Evolutionary conservation across 2,888 invertebrate genomes (phyloP), one percentile per base, ranked within the genome.

Genomic region (Smittia aterrima): DNA sequence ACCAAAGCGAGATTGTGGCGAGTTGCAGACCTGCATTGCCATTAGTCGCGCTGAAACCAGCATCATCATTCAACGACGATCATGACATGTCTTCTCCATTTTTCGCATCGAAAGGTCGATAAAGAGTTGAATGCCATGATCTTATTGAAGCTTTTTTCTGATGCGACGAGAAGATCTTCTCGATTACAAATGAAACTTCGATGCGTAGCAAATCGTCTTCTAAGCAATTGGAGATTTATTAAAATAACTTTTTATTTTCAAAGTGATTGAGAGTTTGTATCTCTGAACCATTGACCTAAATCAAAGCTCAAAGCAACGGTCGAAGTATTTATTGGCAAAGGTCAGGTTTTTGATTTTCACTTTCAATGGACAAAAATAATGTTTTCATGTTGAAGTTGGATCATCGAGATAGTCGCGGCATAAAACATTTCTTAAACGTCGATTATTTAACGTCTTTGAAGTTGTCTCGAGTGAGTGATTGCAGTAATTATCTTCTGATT

Each of bases 261-360:
- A 38, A 38, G 38, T n/a, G 11, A 47, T 47, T n/a, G 53, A 47
- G 53, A n/a, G 53, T 9, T 9, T 16, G 53, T 62, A 53, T 47
- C 47, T 40, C 24, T 70, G 70, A 70, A 25, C 70, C 70, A 70
- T 53, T 54, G 54, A 54, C 70, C 70, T 16, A 70, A 70, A 70
- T 70, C 53, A 53, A 7, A 20, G 58, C 18, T 22, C 20, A 1
- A 38, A 47, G 70, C 9, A 47, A 53, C 22, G 20, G 3, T n/a
- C 47, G 18, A 58, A 58, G 18, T 20, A 18, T 25, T 47, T 70
- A 16, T 70, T 70, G 54, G 16, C 54, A 70, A 70, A 70, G 70
- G 70, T 70, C 70, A 70, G 70, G 24, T 53, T 22, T 54, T 24
- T 25, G 64, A 20, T 70, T 32, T 53, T 70, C 24, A 16, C n/a